Evolutionary conservation across 2,797 vertebrate genomes (phyloP), one percentile per base, ranked within the genome.

Genomic region (Platyrinchus mystaceus): DNA sequence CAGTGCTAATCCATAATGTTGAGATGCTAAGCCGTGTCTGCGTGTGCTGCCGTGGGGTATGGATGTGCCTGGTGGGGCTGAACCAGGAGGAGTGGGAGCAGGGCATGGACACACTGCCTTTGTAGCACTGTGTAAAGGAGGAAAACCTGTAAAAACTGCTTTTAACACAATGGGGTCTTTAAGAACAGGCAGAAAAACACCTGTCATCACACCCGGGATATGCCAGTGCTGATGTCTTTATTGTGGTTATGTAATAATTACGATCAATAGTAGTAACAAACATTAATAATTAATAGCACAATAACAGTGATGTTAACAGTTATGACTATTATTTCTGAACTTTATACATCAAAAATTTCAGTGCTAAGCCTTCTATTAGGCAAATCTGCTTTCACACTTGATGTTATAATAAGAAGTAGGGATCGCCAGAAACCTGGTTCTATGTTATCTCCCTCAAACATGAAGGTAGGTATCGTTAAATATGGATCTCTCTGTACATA

Each of bases 31-130:
- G 12, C 23, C 2, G 14, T 34, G 46, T 14, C 34, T 47, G 8
- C 1, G 1, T 23, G 49, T 55, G 47, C 43, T 84, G 79, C 43
- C 0, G 0, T 7, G n/a, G 62, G 32, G 15, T 32, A 3, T 66
- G 19, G 18, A 66, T 12, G 27, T 8, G 37, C 34, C 34, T 47
- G 34, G 7, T 18, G 43, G 22, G 50, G 41, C n/a, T 32, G 37
- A 69, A 37, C 18, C 37, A 28, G 34, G 34, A 17, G 1, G 2
- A 39, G 8, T 3, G n/a, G 26, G 63, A 83, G 23, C 36, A 44
- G 36, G 24, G 28, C 71, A 34, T 14, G 50, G 43, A 18, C 36
- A 52, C 68, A 47, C 26, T 1, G 3, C 22, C 27, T 82, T 43
- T 55, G 44, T 44, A 84, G 53, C 1, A 3, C n/a, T 66, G 4